Evolutionary conservation across 2,888 invertebrate species (phyloP).

Genomic region (Lamellibrachia satsuma): DNA sequence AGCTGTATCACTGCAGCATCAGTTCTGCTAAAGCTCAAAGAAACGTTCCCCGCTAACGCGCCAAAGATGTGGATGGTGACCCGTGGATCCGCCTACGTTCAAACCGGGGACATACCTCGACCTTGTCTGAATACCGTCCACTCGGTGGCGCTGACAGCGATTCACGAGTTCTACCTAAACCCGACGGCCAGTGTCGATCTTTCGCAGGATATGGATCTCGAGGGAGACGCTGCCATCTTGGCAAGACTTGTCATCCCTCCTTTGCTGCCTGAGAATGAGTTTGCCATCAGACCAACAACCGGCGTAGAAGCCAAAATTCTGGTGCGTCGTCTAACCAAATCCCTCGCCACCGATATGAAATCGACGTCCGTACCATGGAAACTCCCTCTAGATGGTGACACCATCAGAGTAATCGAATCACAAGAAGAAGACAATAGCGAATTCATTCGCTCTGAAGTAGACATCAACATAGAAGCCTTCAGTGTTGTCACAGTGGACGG

Average conservation of each 20-base stretch:
- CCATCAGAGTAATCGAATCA: neutral
- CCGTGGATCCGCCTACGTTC: neutral
- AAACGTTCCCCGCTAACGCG: neutral
- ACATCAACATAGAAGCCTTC: neutral
- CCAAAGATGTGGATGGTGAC: neutral
- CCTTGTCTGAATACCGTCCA: neutral
- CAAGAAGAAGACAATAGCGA: neutral
- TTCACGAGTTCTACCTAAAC: neutral
- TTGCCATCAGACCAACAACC: neutral
- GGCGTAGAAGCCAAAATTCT: neutral
- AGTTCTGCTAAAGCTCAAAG: neutral
- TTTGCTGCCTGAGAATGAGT: neutral
- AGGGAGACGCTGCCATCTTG: neutral
- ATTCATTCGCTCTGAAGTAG: neutral
- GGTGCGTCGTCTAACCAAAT: conserved; percentile 5
- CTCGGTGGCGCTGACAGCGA: neutral
- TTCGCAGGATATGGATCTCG: neutral
- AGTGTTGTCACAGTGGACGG: neutral
- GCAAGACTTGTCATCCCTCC: neutral
- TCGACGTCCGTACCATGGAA: neutral
- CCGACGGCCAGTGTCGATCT: neutral
- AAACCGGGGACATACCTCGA: neutral
- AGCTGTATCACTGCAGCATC: neutral
- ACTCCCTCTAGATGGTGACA: neutral
- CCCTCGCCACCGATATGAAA: neutral